phyloP scores from a whole-genome alignment of 2,113 vertebrate genomes.

The Gobius niger region DNA sequence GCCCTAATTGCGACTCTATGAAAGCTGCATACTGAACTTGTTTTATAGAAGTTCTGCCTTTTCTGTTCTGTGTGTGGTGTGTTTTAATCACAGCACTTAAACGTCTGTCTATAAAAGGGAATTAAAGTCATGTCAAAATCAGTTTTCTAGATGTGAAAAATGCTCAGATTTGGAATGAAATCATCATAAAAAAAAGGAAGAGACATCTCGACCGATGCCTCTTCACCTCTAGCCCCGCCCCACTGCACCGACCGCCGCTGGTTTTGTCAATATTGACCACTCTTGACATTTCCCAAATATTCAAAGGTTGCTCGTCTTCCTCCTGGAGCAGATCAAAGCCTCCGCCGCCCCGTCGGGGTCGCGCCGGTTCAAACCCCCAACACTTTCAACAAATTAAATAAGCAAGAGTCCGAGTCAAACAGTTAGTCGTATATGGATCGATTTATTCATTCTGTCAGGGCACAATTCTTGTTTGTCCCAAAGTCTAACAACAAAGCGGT shows the following conservation, averaged over 20 bases:
- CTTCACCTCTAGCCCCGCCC: background rate
- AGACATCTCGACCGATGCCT: background rate
- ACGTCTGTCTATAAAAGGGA: too few relatives aligned
- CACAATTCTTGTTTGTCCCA: conserved; percentile 62
- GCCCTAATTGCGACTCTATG: too few relatives aligned
- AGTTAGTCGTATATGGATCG: conserved; percentile 71
- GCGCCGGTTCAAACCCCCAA: background rate
- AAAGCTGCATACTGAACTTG: too few relatives aligned
- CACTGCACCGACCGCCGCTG: background rate
- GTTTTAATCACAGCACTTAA: too few relatives aligned
- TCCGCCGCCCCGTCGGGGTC: background rate
- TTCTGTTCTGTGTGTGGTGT: too few relatives aligned
- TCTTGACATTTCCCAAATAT: conserved; percentile 6
- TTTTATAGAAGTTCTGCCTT: too few relatives aligned
- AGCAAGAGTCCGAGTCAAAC: conserved; percentile 26
- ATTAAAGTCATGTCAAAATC: too few relatives aligned
- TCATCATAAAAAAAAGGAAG: background rate
- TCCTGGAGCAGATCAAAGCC: background rate
- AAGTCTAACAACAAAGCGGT: conserved; percentile 72
- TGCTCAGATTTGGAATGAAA: background rate
- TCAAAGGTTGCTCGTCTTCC: background rate
- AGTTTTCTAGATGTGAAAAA: background rate
- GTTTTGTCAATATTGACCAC: conserved; percentile 10
- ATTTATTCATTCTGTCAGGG: conserved; percentile 79
- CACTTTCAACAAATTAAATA: conserved; percentile 23